Base-by-base conservation (phyloP, 2,797 vertebrate species). In the Sylvilagus floridanus region DNA sequence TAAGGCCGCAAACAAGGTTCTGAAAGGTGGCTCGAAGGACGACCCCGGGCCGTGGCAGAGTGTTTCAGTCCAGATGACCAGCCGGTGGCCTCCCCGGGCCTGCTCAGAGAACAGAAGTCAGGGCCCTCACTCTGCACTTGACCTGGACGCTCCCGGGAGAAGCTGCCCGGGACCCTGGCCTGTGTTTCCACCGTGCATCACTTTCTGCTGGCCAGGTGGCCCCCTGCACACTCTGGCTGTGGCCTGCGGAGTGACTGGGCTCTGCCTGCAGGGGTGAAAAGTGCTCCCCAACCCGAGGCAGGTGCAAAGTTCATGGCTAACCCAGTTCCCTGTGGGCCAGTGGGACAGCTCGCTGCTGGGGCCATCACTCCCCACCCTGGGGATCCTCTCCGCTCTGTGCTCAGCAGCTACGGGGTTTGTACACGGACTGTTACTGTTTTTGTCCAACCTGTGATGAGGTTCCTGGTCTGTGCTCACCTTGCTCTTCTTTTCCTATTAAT, bases 181-280 rank as follows among this genome's bases (percentile, higher is more conserved):
- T 9, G 11, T 0, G 13, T 71, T 54, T 84, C 91, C 4, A 0
- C 65, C 84, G 50, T n/a, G 42, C 24, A 7, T 57, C 13, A 4
- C 35, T 86, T 37, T 62, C 63, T 75, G 24, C 68, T 24, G 35
- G 72, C 88, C 60, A 5, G 78, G 79, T 4, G 14, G 14, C 54
- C 54, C 5, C 0, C 0, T 52, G 83, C 32, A 0, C 14, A 11
- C 0, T 0, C 26, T 2, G n/a, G 21, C 83, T 63, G 66, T 73
- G 35, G 52, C 78, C 84, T 42, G 26, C 47, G 22, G 60, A 32
- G 54, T 14, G 24, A 60, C 11, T 37, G 42, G 66, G 32, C 5
- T 9, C 50, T 21, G 2, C 35, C 13, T 72, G 71, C 4, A 24
- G 26, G 21, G 4, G 57, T 22, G 60, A 26, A 21, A 19, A n/a